Evolutionary conservation across 2,113 vertebrate genomes (phyloP), one percentile per base, ranked within the genome.

Genomic region (Chionomys nivalis): DNA sequence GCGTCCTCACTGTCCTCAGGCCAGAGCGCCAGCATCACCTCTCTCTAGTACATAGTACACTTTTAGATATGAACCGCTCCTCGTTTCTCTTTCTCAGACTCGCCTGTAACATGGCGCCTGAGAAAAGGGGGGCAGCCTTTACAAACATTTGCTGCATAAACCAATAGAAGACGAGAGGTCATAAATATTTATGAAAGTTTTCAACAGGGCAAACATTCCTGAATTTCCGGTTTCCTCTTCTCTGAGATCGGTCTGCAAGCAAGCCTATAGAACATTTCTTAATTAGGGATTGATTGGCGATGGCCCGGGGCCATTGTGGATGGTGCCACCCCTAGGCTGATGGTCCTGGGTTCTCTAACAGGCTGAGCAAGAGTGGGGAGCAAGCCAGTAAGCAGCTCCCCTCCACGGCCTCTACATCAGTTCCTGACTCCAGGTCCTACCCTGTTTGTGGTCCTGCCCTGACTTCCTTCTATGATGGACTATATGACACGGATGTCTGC

Each of bases 141-240:
- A 44, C n/a, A 23, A 93, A 87, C 63, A 47, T 9, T 78, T 79
- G 21, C 3, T 55, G 21, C 21, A 36, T 1, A 55, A 63, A 82
- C 94, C 58, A 86, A 47, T 58, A 65, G 65, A 28, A 87, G 49
- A 52, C 14, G 49, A 52, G 70, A 52, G 70, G 61, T 33, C 85
- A 92, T 33, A 81, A 75, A 72, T 33, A 88, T 3, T 3, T 16
- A 26, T 76, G 23, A 68, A 89, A n/a, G 2, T 75, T 75, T 94
- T 61, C 70, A 86, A 61, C 65, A n/a, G 65, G 82, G 90, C 42
- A 33, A 88, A 78, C 52, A 70, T 95, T 73, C 52, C 63, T 72
- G 44, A 76, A 47, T 77, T 95, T 79, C 63, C 61, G 12, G 68
- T 36, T 95, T 91, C 85, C 78, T 87, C 55, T 55, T 55, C 52